These are phyloP conservation scores for Monochamus saltuarius DNA, from an alignment of 1,140 invertebrate genomes.

Conservation along the genomic window DNA sequence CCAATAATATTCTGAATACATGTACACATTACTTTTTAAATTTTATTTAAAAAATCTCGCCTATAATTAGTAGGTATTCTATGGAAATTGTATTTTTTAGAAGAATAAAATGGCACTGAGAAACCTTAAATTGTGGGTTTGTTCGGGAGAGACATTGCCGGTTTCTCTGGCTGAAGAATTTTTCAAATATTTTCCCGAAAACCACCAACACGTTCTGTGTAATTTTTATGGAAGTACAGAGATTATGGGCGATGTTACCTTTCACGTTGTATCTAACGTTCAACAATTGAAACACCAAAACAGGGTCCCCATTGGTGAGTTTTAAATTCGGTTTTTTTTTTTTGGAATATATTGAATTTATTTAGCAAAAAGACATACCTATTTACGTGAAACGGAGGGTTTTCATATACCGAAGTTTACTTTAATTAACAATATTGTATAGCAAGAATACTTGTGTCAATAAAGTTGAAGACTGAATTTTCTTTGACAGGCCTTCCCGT, in stretches of 20 bases:
- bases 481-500: constrained; percentile 62
- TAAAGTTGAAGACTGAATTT: background rate
- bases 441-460: no score
- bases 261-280: constrained; percentile 55
- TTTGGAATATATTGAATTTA: no score
- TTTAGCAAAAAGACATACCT: no score
- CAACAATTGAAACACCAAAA: constrained; percentile 63
- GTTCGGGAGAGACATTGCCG: constrained; percentile 76
- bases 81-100: constrained; percentile 42
- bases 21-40: no score
- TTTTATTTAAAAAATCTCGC: no score
- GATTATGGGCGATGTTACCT: constrained; percentile 81
- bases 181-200: constrained; percentile 65
- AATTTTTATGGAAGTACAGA: constrained; percentile 92
- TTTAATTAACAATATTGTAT: no score
- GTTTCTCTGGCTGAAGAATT: constrained; percentile 69
- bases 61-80: no score
- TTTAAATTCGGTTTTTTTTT: no score
- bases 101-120: constrained; percentile 51
- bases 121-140: constrained; percentile 74
- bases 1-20: no score
- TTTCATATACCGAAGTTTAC: no score
- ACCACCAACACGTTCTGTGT: constrained; percentile 63
- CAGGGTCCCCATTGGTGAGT: constrained; percentile 78
- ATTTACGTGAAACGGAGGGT: no score